These are phyloP conservation scores for Ips nitidus DNA, from an alignment of 1,140 invertebrate genomes.

Conservation along the genomic window DNA sequence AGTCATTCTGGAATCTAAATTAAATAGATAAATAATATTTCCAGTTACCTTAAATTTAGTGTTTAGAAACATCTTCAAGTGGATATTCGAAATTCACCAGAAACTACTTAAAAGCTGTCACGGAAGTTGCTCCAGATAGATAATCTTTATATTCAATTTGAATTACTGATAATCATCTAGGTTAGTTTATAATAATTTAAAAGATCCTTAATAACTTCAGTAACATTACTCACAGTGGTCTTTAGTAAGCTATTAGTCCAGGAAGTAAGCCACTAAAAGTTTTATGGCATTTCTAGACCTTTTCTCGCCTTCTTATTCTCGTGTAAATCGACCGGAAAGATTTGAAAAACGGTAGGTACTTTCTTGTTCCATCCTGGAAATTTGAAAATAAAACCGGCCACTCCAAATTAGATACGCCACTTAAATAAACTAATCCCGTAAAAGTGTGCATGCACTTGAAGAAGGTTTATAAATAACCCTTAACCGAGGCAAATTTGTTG, in stretches of 20 bases:
- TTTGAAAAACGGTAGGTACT: neutral
- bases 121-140: no score
- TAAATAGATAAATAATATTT: no score
- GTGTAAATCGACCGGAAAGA: conserved; percentile 2
- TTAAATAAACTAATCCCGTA: neutral
- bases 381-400: neutral
- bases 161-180: no score
- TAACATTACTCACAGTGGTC: neutral
- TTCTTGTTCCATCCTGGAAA: neutral
- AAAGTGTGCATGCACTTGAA: neutral
- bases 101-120: no score
- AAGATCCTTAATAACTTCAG: no score
- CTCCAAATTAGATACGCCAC: neutral
- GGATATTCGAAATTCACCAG: no score
- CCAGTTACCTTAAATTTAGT: no score
- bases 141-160: no score
- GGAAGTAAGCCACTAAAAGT: neutral
- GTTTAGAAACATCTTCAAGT: no score
- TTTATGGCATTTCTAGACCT: neutral
- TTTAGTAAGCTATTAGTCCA: neutral
- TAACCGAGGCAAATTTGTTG: neutral
- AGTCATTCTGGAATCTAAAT: no score
- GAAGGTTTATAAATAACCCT: neutral
- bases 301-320: neutral
- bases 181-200: no score